Evolutionary conservation across 1,140 invertebrate species (phyloP).

Genomic region (Reticulitermes speratus): DNA sequence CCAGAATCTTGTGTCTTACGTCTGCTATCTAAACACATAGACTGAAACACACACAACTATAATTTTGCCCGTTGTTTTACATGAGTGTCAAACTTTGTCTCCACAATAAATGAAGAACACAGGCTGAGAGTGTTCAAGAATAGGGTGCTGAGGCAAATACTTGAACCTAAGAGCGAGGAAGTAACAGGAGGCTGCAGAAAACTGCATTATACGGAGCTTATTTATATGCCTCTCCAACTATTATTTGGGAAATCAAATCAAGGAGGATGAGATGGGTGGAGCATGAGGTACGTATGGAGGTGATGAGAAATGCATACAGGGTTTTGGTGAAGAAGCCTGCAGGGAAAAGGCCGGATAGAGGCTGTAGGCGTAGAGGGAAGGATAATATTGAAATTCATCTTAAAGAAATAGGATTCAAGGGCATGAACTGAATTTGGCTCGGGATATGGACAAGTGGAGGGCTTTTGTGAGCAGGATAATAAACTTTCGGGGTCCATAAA

Average conservation of each 20-base stretch:
- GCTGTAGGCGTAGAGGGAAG: not conserved
- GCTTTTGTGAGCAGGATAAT: not conserved
- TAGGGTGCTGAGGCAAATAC: too few species aligned
- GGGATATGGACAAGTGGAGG: not conserved
- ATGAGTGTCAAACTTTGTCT: too few species aligned
- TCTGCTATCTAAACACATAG: too few species aligned
- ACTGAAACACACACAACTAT: too few species aligned
- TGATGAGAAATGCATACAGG: not conserved
- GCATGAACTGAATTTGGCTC: not conserved
- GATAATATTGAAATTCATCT: not conserved
- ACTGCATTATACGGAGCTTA: too few species aligned
- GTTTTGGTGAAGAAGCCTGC: not conserved
- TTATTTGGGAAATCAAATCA: not conserved
- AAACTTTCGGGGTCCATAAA: not conserved
- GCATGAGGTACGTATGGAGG: not conserved
- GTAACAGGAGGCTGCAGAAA: too few species aligned
- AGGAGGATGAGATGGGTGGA: not conserved
- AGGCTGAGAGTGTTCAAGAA: too few species aligned
- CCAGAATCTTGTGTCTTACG: too few species aligned
- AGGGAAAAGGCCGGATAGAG: not conserved
- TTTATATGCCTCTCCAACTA: too few species aligned
- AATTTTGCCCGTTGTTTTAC: too few species aligned
- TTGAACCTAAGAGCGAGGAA: too few species aligned
- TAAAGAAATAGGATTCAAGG: not conserved
- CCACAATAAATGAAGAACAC: too few species aligned